Evolutionary conservation across 2,113 vertebrate genomes (phyloP).

Genomic region (Columba janthina): DNA sequence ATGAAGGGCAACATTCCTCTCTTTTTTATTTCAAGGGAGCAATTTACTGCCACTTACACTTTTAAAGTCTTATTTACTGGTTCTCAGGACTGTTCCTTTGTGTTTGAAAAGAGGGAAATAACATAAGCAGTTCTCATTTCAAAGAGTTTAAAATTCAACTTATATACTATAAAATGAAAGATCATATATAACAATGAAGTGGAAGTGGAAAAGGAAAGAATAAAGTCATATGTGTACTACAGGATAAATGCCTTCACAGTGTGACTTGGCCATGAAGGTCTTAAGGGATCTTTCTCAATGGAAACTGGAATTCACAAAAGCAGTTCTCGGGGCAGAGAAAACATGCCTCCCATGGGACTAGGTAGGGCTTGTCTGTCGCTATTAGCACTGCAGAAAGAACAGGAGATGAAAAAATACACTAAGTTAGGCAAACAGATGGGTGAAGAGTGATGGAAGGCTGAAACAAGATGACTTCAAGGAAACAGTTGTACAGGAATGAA

Average conservation of each 20-base stretch:
- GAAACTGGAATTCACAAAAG: background rate
- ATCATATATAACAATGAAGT: background rate
- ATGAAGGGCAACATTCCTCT: background rate
- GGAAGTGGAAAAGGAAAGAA: slow-evolving; percentile 7
- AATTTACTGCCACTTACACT: background rate
- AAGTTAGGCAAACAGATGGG: background rate
- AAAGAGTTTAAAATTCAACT: background rate
- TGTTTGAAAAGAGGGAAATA: background rate
- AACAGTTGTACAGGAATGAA: background rate
- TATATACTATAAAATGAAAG: background rate
- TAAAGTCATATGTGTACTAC: background rate
- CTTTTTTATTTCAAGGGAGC: background rate
- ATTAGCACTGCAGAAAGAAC: background rate
- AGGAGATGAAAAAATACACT: background rate
- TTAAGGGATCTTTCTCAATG: background rate
- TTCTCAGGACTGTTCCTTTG: background rate
- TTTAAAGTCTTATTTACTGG: background rate
- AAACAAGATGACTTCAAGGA: background rate
- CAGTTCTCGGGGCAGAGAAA: background rate
- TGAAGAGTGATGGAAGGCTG: background rate
- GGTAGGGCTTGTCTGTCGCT: background rate
- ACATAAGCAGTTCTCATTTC: background rate
- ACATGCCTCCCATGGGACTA: background rate
- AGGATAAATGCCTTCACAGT: background rate
- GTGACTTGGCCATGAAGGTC: background rate